Evolutionary conservation across 2,113 vertebrate genomes (phyloP), one percentile per base, ranked within the genome.

Genomic region (Megaceryle torquata): DNA sequence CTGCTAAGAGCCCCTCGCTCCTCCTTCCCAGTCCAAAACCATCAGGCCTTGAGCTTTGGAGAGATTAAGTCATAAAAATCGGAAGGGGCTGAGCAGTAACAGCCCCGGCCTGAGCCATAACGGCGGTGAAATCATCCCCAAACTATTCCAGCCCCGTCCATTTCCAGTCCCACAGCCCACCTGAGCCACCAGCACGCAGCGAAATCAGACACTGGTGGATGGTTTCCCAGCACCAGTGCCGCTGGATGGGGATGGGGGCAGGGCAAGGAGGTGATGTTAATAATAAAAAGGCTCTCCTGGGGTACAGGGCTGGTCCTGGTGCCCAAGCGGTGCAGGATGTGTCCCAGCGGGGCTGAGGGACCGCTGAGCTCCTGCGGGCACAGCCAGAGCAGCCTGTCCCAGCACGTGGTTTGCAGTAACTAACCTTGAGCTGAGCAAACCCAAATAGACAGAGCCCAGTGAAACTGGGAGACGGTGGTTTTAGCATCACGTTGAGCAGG

Each of bases 21-120:
- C 96, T 96, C 88, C 88, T 74, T 31, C 81, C 59, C 43, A 18
- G 88, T 54, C 87, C 91, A 68, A 94, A 94, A 88, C 92, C 96
- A 95, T 94, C 95, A 93, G 93, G 95, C 87, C 63, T 53, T 1
- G n/a, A 92, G 95, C 88, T 96, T 93, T 92, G 89, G 95, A 92
- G 96, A 95, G 94, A 96, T 97, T 95, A 97, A 96, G 96, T 95
- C 97, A 97, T 97, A 97, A 97, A 97, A 97, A 89, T 93, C 35
- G 50, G 94, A 97, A 95, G 84, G 85, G 80, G 91, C 83, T 91
- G 96, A 6, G 6, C 41, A 61, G 87, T 87, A 97, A 96, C 92
- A 83, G 94, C 91, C 88, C 95, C 94, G 3, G 95, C 86, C 88
- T 95, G 95, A 88, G 95, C 92, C 81, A 25, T 96, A 97, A 97